Percentiles rank a stretch among this genome's conserved stretches.
phyloP scores from a whole-genome alignment of 2,113 vertebrate genomes.

The Hypocryptadius cinnamomeus region DNA sequence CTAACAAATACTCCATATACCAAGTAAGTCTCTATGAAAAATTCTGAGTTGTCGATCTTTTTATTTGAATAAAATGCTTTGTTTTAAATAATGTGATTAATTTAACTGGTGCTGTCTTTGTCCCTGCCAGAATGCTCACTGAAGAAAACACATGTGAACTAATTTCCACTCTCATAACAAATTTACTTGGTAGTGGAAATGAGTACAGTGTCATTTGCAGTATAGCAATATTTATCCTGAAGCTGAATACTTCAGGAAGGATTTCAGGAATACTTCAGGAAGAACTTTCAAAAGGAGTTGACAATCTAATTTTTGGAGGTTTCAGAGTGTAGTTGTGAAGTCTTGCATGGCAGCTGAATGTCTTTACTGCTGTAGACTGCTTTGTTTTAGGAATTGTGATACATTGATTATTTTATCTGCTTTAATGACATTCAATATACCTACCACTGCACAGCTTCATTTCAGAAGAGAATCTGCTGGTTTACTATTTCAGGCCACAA shows the following conservation, averaged over 20 bases:
- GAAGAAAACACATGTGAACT: background rate
- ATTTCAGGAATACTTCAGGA: background rate
- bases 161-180: background rate
- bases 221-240: background rate
- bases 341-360: background rate
- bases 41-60: background rate
- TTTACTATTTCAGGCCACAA: background rate
- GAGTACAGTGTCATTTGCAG: background rate
- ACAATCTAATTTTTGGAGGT: background rate
- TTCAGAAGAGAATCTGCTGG: background rate
- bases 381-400: background rate
- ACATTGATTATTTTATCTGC: background rate
- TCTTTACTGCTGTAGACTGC: background rate
- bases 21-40: constrained; percentile 64
- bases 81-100: background rate
- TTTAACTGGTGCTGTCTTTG: background rate
- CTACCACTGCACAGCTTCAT: background rate
- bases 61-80: background rate
- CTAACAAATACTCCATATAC: constrained; percentile 58
- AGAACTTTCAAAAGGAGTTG: background rate
- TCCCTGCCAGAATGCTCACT: background rate
- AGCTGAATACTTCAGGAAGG: background rate
- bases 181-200: background rate
- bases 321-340: background rate
- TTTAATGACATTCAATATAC: background rate